Conservation (phyloP, 2,113 vertebrate species). For the Myotis lucifugus region DNA sequence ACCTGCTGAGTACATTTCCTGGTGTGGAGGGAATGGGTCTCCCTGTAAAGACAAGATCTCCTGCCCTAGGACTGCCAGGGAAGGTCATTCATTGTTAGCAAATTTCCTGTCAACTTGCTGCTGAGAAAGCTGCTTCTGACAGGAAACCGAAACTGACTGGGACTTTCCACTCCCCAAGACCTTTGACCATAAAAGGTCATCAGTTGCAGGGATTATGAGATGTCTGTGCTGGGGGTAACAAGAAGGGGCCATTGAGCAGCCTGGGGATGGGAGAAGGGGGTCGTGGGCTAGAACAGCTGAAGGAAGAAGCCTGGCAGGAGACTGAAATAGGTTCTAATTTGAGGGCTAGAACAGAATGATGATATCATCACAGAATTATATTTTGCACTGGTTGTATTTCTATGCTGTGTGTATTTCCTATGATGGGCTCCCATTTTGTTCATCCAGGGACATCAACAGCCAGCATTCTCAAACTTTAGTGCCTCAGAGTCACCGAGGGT, state of each 20-base stretch:
- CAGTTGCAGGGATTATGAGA: not conserved
- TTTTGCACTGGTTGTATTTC: not conserved
- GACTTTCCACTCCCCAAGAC: not conserved
- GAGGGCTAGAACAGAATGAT: not conserved
- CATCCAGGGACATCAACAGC: not conserved
- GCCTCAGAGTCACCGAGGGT: not conserved
- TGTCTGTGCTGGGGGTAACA: not conserved
- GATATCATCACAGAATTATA: not conserved
- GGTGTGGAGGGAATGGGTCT: not conserved
- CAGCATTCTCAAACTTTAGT: not conserved
- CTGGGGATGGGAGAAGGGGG: not conserved
- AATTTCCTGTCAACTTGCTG: not conserved
- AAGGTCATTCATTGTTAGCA: not conserved
- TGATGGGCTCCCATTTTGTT: not conserved
- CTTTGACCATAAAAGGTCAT: not conserved
- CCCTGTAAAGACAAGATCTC: not conserved
- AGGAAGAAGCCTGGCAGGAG: not conserved
- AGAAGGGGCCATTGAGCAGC: not conserved
- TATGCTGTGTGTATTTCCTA: not conserved
- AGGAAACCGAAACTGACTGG: conserved; percentile 54
- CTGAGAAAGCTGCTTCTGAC: not conserved
- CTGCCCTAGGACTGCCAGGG: too few relatives aligned
- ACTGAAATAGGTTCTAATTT: not conserved
- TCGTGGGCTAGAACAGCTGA: too few relatives aligned
- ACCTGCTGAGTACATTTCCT: not conserved